A percentile compares a stretch with the other conserved stretches of the same genome.
These are phyloP conservation scores for Carollia perspicillata DNA, from an alignment of 2,113 vertebrate species.

Conservation along the genomic window DNA sequence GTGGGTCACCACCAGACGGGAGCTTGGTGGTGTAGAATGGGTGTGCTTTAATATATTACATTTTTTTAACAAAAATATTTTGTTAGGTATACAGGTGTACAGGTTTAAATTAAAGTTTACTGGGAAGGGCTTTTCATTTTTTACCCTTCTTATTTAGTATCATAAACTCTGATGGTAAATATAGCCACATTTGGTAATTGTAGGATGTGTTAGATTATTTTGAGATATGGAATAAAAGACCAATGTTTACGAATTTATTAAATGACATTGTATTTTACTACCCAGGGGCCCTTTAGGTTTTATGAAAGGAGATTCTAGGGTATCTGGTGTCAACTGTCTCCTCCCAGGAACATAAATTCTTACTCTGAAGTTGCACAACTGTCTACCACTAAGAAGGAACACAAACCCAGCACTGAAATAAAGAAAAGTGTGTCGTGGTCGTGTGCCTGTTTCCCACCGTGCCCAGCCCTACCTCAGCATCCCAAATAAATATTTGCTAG, in stretches of 20 bases:
- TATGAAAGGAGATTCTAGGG: not conserved
- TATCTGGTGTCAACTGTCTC: not conserved
- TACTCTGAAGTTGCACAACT: not conserved
- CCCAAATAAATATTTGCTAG: constrained; percentile 34
- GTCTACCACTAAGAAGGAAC: not conserved
- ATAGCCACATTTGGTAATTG: not conserved
- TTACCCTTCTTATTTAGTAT: not conserved
- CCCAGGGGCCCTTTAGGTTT: not conserved
- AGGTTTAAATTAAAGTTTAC: not conserved
- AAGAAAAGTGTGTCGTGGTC: not conserved
- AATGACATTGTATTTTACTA: not conserved
- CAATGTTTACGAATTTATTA: not conserved
- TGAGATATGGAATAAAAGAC: not conserved
- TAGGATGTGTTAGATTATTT: not conserved
- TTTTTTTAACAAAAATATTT: not conserved
- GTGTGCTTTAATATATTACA: not conserved
- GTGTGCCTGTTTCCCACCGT: not conserved
- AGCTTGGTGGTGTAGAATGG: not conserved
- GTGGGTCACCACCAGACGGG: not conserved
- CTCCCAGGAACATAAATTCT: not conserved
- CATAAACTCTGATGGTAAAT: not conserved
- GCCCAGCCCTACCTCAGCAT: constrained; percentile 5
- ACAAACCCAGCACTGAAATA: not conserved
- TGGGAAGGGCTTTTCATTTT: not conserved
- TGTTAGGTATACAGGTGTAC: not conserved